Conservation (phyloP, 2,113 vertebrate species). For the Sprattus sprattus region DNA sequence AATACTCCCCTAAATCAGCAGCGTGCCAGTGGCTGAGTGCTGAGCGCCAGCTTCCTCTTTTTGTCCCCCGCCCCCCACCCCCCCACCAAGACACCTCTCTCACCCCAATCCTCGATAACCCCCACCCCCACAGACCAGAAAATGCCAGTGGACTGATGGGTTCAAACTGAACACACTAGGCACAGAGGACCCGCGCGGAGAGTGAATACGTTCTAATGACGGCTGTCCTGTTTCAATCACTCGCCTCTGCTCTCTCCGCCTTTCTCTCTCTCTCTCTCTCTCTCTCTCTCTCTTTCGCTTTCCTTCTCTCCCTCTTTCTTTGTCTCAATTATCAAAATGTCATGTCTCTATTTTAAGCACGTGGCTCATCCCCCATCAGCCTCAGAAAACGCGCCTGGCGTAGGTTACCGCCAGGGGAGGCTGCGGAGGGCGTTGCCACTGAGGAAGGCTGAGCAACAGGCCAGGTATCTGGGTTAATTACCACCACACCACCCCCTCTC, state of each 20-base stretch:
- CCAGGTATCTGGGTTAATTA: constrained; percentile 13
- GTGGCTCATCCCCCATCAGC: background rate
- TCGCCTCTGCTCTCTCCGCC: constrained; percentile 21
- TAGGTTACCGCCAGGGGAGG: background rate
- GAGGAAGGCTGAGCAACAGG: background rate
- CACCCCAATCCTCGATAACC: background rate
- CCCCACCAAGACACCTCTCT: background rate
- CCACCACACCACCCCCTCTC: background rate
- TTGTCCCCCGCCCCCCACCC: background rate
- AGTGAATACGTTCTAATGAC: constrained; percentile 67
- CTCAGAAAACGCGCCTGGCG: background rate
- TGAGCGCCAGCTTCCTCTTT: background rate
- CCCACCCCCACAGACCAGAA: constrained; percentile 11
- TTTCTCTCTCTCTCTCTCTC: constrained; percentile 54
- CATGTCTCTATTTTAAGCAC: constrained; percentile 7
- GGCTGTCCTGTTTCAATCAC: constrained; percentile 58
- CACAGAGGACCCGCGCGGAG: constrained; percentile 51
- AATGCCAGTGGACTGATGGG: constrained; percentile 71
- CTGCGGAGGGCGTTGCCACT: background rate
- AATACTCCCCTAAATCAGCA: constrained; percentile 90
- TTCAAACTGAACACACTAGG: constrained; percentile 89
- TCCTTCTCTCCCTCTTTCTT: constrained; percentile 26
- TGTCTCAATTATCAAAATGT: background rate
- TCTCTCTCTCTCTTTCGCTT: constrained; percentile 46
- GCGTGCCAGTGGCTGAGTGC: constrained; percentile 70